Conservation (phyloP, 2,797 vertebrate genomes). For the Falco rusticolus region DNA sequence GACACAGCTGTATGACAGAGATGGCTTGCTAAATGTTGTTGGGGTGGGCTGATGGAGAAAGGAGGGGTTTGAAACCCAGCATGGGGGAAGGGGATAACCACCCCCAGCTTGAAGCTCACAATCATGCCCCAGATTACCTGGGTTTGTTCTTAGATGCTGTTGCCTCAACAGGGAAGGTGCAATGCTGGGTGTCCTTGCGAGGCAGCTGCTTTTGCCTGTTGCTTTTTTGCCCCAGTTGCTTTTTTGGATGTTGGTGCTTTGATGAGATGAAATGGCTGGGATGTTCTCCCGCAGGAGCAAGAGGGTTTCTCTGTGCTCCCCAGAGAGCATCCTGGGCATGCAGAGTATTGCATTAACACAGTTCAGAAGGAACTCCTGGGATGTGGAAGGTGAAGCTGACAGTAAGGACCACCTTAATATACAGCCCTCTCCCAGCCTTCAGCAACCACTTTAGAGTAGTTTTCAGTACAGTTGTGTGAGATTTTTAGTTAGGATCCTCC, state of each 20-base stretch:
- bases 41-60: background rate
- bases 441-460: background rate
- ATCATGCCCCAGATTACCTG: background rate
- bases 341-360: background rate
- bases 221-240: background rate
- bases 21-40: background rate
- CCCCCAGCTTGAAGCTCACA: background rate
- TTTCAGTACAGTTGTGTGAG: background rate
- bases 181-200: background rate
- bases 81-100: background rate
- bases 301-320: background rate
- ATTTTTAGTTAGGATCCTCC: slow-evolving; percentile 27
- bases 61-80: background rate
- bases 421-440: background rate
- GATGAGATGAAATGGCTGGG: background rate
- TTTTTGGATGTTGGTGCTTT: background rate
- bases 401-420: background rate
- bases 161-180: background rate
- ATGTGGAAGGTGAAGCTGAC: background rate
- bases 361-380: background rate
- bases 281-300: background rate
- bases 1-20: background rate
- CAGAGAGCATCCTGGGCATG: background rate
- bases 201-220: background rate
- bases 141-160: background rate